Evolutionary conservation across 2,113 vertebrate genomes (phyloP).

Genomic region (Crotalus helleri): DNA sequence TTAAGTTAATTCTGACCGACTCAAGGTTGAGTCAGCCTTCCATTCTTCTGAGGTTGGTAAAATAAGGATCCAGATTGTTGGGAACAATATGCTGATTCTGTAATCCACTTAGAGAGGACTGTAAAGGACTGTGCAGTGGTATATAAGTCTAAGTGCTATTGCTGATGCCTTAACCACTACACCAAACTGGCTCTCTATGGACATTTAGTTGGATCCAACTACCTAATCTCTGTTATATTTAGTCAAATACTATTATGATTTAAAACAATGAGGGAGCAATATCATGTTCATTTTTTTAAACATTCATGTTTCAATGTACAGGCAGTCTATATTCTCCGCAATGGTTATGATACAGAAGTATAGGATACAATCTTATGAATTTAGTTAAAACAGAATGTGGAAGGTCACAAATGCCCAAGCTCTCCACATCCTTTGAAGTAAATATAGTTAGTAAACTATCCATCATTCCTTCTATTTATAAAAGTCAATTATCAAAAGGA

Average conservation of each 20-base stretch:
- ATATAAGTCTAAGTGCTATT: neutral
- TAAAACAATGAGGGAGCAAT: neutral
- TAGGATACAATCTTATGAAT: neutral
- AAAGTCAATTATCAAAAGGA: neutral
- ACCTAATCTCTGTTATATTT: neutral
- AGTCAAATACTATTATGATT: neutral
- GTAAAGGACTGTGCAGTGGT: neutral
- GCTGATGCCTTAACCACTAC: neutral
- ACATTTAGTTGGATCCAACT: neutral
- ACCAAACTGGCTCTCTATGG: neutral
- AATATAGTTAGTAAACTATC: neutral
- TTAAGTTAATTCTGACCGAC: neutral
- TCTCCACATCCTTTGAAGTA: neutral
- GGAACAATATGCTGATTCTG: neutral
- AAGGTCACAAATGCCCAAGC: neutral
- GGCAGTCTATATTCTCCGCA: neutral
- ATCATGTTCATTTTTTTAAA: neutral
- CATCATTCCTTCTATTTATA: neutral
- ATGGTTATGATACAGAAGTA: neutral
- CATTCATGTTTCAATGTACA: neutral
- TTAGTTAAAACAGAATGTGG: neutral
- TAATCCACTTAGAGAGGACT: neutral
- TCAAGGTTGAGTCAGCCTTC: neutral
- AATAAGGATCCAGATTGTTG: neutral
- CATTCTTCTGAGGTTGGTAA: neutral